These are phyloP conservation scores for Portevinia maculata DNA, from an alignment of 2,888 invertebrate genomes.

Conservation along the genomic window DNA sequence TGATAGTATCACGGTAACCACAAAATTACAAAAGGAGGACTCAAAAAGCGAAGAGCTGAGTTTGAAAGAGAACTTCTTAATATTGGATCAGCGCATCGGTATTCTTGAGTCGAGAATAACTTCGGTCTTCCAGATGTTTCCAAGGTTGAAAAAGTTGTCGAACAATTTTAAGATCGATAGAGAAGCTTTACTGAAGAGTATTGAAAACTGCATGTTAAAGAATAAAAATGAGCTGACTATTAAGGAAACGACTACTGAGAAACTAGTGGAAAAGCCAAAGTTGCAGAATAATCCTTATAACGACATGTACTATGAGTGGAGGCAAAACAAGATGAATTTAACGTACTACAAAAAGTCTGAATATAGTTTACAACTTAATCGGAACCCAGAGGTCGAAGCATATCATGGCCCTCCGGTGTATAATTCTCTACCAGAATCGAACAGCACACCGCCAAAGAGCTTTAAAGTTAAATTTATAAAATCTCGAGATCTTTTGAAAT, in stretches of 20 bases:
- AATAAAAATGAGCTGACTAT: background rate
- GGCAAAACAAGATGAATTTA: conserved; percentile 59
- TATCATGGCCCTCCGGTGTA: conserved; percentile 23
- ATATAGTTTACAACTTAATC: conserved; percentile 33
- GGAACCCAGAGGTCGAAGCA: conserved; percentile 33
- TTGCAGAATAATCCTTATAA: conserved; percentile 36
- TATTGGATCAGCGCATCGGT: conserved; percentile 45
- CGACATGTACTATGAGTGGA: conserved; percentile 64
- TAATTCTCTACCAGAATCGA: conserved; percentile 11
- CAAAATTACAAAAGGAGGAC: conserved; percentile 20
- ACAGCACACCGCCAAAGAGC: background rate
- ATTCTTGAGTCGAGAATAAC: conserved; percentile 37
- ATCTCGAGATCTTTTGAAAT: conserved; percentile 30
- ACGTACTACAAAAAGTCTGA: conserved; percentile 47
- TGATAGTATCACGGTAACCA: conserved; percentile 11
- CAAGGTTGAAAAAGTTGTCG: conserved; percentile 31
- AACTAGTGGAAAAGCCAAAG: background rate
- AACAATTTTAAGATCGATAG: conserved; percentile 39
- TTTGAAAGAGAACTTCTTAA: conserved; percentile 30
- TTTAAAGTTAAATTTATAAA: conserved; percentile 38
- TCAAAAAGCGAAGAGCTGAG: conserved; percentile 1
- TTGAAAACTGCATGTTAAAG: conserved; percentile 17
- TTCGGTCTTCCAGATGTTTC: conserved; percentile 29
- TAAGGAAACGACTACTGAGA: background rate
- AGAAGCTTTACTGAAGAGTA: conserved; percentile 2